Evolutionary conservation across 2,113 vertebrate genomes (phyloP), one percentile per base, ranked within the genome.

Genomic region (Labeo catla): DNA sequence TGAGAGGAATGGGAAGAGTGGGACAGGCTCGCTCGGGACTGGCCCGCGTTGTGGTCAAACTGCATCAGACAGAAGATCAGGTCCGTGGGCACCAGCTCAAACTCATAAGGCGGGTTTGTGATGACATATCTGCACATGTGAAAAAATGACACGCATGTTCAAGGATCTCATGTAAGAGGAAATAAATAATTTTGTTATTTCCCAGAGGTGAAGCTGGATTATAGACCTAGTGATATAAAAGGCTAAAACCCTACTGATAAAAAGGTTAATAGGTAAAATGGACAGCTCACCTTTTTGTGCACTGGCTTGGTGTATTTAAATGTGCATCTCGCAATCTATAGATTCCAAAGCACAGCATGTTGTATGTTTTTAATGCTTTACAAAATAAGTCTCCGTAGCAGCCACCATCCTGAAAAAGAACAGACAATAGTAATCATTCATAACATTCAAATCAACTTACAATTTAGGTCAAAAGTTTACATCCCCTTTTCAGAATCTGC

Each of bases 51-150:
- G 95, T 99, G 98, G 96, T 99, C 98, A 81, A 99, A 99, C 93
- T 99, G 98, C 98, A 99, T 99, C 91, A 99, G 93, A 94, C 98
- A 99, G 96, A 99, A 99, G 96, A 99, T 98, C 95, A 98, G 95
- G 95, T 99, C 98, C 76, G 97, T 97, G 90, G 98, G 98, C 92
- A 99, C 97, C 70, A 99, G 96, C 94, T 99, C 98, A 87, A 99
- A 99, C 91, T 99, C 98, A 4, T 99, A 99, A 0, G 96, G 98
- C 59, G 98, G 98, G 90, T 99, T 99, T 90, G 98, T 98, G 94
- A 99, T 99, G 92, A 99, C 98, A 0, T 99, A 99, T 94, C 98
- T 99, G 89, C 16, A 23, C 28, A 83, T 16, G 36, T 47, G 43
- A 23, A 54, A 47, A 78, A 36, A 59, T 19, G 2, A 78, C 66